Evolutionary conservation across 2,888 invertebrate genomes (phyloP).

Genomic region (Agrenia bidenticulata): DNA sequence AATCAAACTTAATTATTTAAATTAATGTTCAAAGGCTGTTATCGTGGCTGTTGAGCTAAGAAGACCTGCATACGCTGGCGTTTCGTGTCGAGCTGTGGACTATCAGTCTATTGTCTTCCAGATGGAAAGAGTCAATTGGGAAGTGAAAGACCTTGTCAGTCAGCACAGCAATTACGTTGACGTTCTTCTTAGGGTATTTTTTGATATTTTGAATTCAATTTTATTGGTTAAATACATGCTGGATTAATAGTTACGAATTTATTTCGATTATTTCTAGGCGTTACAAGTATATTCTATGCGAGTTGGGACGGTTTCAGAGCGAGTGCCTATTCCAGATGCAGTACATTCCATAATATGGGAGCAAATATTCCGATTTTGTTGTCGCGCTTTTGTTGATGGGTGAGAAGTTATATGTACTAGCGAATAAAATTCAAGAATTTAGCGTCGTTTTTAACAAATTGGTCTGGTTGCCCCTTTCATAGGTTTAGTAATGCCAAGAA

Average conservation of each 20-base stretch:
- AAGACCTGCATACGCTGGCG: constrained; percentile 82
- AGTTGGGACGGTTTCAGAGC: constrained; percentile 70
- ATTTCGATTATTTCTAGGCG: constrained; percentile 58
- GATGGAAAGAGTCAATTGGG: constrained; percentile 91
- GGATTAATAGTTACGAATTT: not conserved
- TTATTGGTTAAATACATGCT: not conserved
- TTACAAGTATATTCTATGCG: constrained; percentile 76
- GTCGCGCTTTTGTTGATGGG: constrained; percentile 91
- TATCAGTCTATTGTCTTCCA: constrained; percentile 71
- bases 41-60: constrained; percentile 72
- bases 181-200: constrained; percentile 65
- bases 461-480: constrained; percentile 57
- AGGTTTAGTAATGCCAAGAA: constrained; percentile 85
- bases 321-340: constrained; percentile 70
- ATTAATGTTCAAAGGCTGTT: constrained; percentile 65
- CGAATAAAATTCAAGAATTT: no score
- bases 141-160: constrained; percentile 82
- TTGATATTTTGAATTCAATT: not conserved
- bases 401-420: no score
- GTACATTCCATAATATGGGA: constrained; percentile 79
- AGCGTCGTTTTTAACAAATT: not conserved
- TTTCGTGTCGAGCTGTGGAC: constrained; percentile 74
- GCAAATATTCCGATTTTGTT: constrained; percentile 79
- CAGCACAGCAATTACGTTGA: constrained; percentile 90
- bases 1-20: not conserved